Evolutionary conservation across 2,113 vertebrate species (phyloP), one percentile per base, ranked within the genome.

Genomic region (Poeciliopsis occidentalis): DNA sequence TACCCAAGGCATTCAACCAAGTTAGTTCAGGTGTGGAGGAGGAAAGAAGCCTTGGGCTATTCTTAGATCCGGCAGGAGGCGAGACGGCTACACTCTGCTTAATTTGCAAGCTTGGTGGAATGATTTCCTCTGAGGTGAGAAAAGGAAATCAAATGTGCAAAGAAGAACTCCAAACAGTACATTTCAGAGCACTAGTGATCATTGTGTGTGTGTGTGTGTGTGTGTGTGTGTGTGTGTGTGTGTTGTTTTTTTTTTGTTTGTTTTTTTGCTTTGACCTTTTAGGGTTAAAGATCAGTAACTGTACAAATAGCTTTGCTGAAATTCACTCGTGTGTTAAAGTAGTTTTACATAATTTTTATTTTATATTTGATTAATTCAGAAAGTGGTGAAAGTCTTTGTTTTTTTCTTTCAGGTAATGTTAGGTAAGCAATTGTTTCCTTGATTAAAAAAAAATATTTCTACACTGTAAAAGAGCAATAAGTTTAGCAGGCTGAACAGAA

Each of bases 41-140:
- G 60, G 69, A 69, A 67, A 30, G 12, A 1, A 57, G 74, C 84
- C 70, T 34, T 17, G 0, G 83, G 89, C 67, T 78, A 39, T 82
- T 85, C 67, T 77, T 70, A 69, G 74, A 86, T 83, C 69, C 83
- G 61, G 67, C 41, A 64, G 64, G 54, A 82, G 57, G 72, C 60
- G 72, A 65, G 77, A 84, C 8, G 71, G 67, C 75, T 73, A 67
- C 79, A 87, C 60, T 13, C 78, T 80, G 64, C 79, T 79, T 82
- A 88, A 89, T 91, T 91, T 91, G 67, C 84, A 75, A 88, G 86
- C 74, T 87, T 81, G 72, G 26, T 89, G 82, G 87, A 67, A 75
- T 64, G 0, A 63, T 71, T 69, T 81, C n/a, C 83, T 84, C 78
- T 31, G 17, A 79, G 84, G 78, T 26, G 8, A 67, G 67, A 70